Conservation (phyloP, 2,888 invertebrate genomes). For the Caenorhabditis sp. region DNA sequence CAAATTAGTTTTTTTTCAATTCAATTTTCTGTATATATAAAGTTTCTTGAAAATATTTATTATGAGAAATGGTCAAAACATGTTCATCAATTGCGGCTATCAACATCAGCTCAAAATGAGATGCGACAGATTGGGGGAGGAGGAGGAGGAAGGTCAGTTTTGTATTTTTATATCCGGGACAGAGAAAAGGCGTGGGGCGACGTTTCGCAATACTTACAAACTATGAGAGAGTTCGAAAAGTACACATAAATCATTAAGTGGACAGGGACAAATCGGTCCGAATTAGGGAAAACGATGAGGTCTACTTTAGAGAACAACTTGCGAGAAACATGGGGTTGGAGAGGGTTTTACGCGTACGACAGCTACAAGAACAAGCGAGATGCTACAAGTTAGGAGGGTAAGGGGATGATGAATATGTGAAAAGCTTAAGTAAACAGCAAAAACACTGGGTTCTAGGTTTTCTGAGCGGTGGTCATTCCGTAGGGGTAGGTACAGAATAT, state of each 20-base stretch:
- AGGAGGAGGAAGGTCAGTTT: not conserved
- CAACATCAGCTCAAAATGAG: constrained; percentile 34
- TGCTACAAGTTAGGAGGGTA: constrained; percentile 37
- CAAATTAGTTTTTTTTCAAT: not conserved
- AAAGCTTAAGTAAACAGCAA: constrained; percentile 20
- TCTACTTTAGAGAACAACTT: not conserved
- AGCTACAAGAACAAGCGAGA: constrained; percentile 59
- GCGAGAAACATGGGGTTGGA: not conserved
- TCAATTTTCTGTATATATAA: not conserved
- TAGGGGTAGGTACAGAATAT: constrained; percentile 8
- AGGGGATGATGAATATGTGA: not conserved
- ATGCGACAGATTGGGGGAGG: constrained; percentile 5
- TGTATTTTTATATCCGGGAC: not conserved
- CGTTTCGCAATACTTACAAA: constrained; percentile 23
- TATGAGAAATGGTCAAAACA: not conserved
- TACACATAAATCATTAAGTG: not conserved
- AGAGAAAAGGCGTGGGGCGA: not conserved
- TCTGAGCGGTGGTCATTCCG: constrained; percentile 27
- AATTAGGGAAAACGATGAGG: not conserved
- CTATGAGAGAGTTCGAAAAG: constrained; percentile 11
- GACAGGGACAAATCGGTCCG: not conserved
- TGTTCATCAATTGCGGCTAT: constrained; percentile 22
- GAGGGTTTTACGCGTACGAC: constrained; percentile 51
- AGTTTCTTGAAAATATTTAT: not conserved
- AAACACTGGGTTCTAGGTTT: constrained; percentile 24